Percentiles rank a stretch among this genome's conserved stretches.
Evolutionary conservation across 2,888 invertebrate species (phyloP).

Genomic region (Spialia ferax): DNA sequence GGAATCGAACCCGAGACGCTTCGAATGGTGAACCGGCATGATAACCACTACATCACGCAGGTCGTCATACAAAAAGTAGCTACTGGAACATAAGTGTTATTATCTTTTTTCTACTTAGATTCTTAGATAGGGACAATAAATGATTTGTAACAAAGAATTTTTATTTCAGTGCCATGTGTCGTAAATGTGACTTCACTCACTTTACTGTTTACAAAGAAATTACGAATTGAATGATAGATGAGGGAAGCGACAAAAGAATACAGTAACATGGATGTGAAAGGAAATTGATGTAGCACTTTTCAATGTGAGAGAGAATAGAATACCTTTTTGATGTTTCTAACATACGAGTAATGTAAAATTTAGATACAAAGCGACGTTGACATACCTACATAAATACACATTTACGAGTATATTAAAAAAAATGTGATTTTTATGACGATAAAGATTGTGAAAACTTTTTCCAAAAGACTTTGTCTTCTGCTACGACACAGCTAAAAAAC

Average conservation of each 20-base stretch:
- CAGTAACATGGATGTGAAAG: slow-evolving; percentile 7
- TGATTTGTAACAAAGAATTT: slow-evolving; percentile 26
- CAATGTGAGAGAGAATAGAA: slow-evolving; percentile 13
- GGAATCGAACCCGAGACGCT: too few species aligned
- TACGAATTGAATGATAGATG: slow-evolving; percentile 33
- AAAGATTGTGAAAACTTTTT: neutral
- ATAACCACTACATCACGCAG: too few species aligned
- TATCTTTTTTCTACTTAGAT: neutral
- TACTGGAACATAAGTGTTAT: too few species aligned
- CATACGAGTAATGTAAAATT: too few species aligned
- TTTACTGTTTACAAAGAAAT: slow-evolving; percentile 29
- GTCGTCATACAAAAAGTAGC: too few species aligned
- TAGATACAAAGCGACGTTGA: too few species aligned
- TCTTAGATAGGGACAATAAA: neutral
- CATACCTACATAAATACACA: too few species aligned
- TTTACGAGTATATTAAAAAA: too few species aligned
- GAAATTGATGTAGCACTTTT: slow-evolving; percentile 6
- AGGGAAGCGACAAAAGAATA: slow-evolving; percentile 28
- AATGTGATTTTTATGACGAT: too few species aligned
- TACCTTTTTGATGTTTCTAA: neutral
- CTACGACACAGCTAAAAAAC: neutral
- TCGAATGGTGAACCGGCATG: too few species aligned
- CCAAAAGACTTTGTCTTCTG: neutral
- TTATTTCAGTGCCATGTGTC: slow-evolving; percentile 27
- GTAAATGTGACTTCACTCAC: slow-evolving; percentile 31